Base-by-base conservation (phyloP, 1,140 invertebrate species). In the Coelopa frigida region DNA sequence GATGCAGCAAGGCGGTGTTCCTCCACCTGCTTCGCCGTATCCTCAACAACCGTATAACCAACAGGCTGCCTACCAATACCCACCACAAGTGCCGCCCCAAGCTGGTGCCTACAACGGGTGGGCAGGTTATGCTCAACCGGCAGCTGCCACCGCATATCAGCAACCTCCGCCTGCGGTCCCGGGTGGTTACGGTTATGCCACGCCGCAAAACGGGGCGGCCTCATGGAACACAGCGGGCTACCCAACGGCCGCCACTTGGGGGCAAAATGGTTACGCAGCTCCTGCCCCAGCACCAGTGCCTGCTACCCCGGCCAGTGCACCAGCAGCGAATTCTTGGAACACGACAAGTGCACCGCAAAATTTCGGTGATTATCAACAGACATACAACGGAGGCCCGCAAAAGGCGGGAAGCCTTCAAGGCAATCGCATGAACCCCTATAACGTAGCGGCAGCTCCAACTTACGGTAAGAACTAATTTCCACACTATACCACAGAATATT, bases 301-400 rank as follows among this genome's bases (percentile, higher is more conserved):
- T 18, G 44, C 44, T 14, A n/a, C 32, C 15, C 39, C 44, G 8
- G 39, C 31, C 10, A 33, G 23, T 4, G 46, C 46, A 23, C 26
- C 27, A 7, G n/a, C 46, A 3, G 37, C 38, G 11, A 51, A 43
- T 43, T 29, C 39, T 18, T 46, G 44, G 45, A 39, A 42, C 33
- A 18, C 38, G 18, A 29, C 31, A 24, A 76, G 78, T 35, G 37
- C 48, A 14, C 17, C 41, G 1, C 48, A 50, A 45, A 78, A 76
- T 55, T 84, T 84, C 51, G 82, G 77, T 46, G 77, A 78, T 22
- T 85, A 84, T 55, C 82, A 85, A 51, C 82, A 85, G 59, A 76
- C 78, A 20, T 84, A 80, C 56, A 74, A 79, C 2, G 81, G 81
- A 31, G 81, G 82, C 1, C 79, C 80, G 0, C 75, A 81, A 35